These are phyloP conservation scores for Scyliorhinus canicula DNA, from an alignment of 2,797 vertebrate genomes.

Conservation along the genomic window DNA sequence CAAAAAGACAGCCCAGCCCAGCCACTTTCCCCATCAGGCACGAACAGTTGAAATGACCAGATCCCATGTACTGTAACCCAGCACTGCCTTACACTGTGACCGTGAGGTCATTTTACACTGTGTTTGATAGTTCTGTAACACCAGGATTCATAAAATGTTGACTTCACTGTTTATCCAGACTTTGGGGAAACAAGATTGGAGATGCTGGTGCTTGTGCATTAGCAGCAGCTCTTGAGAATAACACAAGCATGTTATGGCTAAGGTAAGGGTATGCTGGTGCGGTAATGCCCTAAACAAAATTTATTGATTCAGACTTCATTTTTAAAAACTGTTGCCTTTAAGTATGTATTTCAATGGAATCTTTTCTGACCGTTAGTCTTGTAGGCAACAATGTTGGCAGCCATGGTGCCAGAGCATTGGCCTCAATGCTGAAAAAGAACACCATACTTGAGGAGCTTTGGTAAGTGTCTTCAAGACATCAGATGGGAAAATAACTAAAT, in stretches of 20 bases:
- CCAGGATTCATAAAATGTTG: not conserved
- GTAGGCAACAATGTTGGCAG: slow-evolving; percentile 71
- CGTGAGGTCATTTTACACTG: not conserved
- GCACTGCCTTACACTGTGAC: not conserved
- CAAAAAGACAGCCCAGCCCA: not conserved
- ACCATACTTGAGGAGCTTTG: slow-evolving; percentile 65
- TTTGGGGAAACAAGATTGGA: slow-evolving; percentile 77
- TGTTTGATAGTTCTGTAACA: not conserved
- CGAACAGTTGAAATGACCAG: not conserved
- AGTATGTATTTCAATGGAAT: not conserved
- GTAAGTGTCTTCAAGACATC: slow-evolving; percentile 52
- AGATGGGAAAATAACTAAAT: not conserved
- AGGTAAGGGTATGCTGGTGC: slow-evolving; percentile 55
- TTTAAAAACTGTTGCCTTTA: not conserved
- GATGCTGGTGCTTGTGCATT: slow-evolving; percentile 68
- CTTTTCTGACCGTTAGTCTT: slow-evolving; percentile 54
- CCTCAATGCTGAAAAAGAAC: slow-evolving; percentile 62
- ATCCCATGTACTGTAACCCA: not conserved
- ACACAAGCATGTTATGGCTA: slow-evolving; percentile 65
- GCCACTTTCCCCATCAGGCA: not conserved
- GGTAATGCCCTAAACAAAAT: not conserved
- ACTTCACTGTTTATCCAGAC: slow-evolving; percentile 52
- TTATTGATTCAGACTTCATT: not conserved
- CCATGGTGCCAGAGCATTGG: slow-evolving; percentile 63
- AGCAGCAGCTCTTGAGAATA: slow-evolving; percentile 61